Percentiles rank a stretch among this genome's conserved stretches.
phyloP scores from a whole-genome alignment of 2,797 vertebrate species.

The Labroides dimidiatus region DNA sequence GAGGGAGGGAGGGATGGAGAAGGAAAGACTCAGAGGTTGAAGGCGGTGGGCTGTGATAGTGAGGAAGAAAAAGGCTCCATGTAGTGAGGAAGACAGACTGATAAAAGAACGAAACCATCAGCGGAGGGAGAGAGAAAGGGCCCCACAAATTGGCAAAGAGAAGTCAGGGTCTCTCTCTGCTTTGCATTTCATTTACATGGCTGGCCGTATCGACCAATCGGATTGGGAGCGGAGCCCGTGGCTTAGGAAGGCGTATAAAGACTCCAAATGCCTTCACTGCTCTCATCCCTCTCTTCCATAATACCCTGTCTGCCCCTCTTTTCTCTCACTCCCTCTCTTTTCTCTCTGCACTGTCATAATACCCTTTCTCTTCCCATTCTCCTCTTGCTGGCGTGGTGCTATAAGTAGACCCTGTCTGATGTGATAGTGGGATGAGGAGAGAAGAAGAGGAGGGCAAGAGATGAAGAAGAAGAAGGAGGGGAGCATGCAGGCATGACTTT shows the following conservation, averaged over 20 bases:
- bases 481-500: constrained; percentile 53
- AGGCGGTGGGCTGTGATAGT: constrained; percentile 63
- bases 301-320: constrained; percentile 83
- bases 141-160: constrained; percentile 75
- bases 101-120: constrained; percentile 70
- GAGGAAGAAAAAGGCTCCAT: constrained; percentile 65
- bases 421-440: constrained; percentile 77
- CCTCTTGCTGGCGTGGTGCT: constrained; percentile 68
- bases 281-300: constrained; percentile 83
- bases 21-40: constrained; percentile 65
- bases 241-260: constrained; percentile 84
- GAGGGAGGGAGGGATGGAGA: constrained; percentile 5
- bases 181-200: constrained; percentile 95
- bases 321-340: constrained; percentile 76
- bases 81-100: constrained; percentile 67
- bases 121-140: constrained; percentile 64
- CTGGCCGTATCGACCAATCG: constrained; percentile 89
- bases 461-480: constrained; percentile 1
- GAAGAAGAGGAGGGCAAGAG: constrained; percentile 5
- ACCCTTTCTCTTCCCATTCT: constrained; percentile 80
- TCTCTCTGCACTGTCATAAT: constrained; percentile 79
- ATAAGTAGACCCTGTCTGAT: constrained; percentile 81
- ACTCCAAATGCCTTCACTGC: constrained; percentile 84
- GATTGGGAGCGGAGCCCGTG: constrained; percentile 82
- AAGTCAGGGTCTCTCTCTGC: constrained; percentile 81